Base-by-base conservation (phyloP, 1,140 invertebrate species). In the Leptonema lineaticorne region DNA sequence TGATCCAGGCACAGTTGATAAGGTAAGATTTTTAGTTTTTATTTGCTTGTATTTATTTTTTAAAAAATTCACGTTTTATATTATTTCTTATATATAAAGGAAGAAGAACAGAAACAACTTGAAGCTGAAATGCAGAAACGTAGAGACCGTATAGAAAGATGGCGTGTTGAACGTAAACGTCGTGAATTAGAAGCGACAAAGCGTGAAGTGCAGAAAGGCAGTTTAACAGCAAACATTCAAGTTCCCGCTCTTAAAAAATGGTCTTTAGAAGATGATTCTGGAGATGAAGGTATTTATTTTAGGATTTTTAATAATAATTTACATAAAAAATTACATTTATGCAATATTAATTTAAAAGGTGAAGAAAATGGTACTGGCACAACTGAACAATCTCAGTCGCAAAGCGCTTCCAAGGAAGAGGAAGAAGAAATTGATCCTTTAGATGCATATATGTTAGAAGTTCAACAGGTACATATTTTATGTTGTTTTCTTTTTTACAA, bases 81-180 rank as follows among this genome's bases (percentile, higher is more conserved):
- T n/a, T n/a, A n/a, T 63, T n/a, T 16, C 56, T n/a, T n/a, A n/a
- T n/a, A n/a, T 63, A 74, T 73, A 28, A 69, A 89, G 85, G 92
- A 93, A 79, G 91, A 92, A 76, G 91, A 93, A 74, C 94, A 97
- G 76, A 92, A 89, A 70, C 87, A 92, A 33, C 80, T 99, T 14
- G 97, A 99, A 77, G 81, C 91, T 16, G 96, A 98, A 84, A 99
- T 98, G 96, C 93, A 95, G 76, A 98, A 97, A 79, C 84, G 96
- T 29, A 81, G 95, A 24, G 96, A 99, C 76, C 86, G 94, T 28
- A 96, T 97, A 63, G 95, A 97, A 81, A 86, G 94, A 69, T 97
- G 94, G 94, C 82, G 94, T 69, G 89, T 90, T 2, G 92, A 95
- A 74, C 86, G 94, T 9, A 96, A 95, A 76, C 90, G 91, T 67